These are phyloP conservation scores for Sipha maydis DNA, from an alignment of 2,888 invertebrate genomes.

Conservation along the genomic window DNA sequence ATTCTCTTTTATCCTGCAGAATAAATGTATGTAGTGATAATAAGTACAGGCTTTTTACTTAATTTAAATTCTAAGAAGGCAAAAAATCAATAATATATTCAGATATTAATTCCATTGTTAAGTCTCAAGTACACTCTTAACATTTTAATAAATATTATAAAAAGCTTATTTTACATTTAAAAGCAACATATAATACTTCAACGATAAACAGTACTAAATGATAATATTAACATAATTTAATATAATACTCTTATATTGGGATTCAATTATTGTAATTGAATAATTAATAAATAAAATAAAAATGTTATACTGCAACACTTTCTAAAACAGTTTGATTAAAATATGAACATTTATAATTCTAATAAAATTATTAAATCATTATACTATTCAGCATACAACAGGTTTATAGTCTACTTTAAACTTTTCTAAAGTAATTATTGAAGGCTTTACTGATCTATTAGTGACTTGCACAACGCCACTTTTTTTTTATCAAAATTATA, in stretches of 20 bases:
- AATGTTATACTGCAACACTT: too few relatives aligned
- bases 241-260: background rate
- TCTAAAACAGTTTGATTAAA: background rate
- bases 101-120: conserved; percentile 24
- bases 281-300: too few relatives aligned
- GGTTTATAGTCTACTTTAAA: too few relatives aligned
- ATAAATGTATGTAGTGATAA: background rate
- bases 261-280: too few relatives aligned
- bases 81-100: conserved; percentile 16
- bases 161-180: conserved; percentile 69
- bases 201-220: background rate
- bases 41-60: background rate
- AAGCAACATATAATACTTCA: background rate
- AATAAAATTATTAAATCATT: too few relatives aligned
- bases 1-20: background rate
- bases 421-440: too few relatives aligned
- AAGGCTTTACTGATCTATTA: too few relatives aligned
- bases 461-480: too few relatives aligned
- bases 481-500: too few relatives aligned
- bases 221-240: background rate
- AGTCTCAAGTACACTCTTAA: conserved; percentile 38
- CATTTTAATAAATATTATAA: conserved; percentile 53
- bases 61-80: background rate
- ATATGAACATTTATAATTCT: too few relatives aligned
- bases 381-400: too few relatives aligned